Percentiles rank a stretch among this genome's conserved stretches.
Evolutionary conservation across 2,113 vertebrate genomes (phyloP).

Genomic region (Hiodon tergisus): DNA sequence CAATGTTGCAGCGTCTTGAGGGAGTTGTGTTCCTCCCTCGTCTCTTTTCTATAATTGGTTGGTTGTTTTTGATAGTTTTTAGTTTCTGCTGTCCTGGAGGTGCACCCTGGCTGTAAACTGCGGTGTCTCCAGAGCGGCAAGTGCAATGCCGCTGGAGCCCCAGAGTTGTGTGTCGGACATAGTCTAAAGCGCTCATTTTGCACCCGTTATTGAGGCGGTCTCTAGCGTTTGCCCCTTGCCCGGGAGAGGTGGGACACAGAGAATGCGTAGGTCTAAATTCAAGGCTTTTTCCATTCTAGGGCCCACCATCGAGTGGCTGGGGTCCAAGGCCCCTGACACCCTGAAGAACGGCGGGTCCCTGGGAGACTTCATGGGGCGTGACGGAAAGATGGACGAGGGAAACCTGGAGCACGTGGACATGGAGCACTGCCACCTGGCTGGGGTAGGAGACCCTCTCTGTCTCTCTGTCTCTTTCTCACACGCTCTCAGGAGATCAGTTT

Average conservation of each 20-base stretch:
- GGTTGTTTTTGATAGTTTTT: too few species aligned
- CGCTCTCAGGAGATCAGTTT: too few species aligned
- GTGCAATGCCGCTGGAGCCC: too few species aligned
- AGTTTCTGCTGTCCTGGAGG: too few species aligned
- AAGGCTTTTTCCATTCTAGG: conserved; percentile 74
- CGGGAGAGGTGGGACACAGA: conserved; percentile 31
- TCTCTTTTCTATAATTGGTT: neutral
- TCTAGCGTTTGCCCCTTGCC: too few species aligned
- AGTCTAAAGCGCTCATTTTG: too few species aligned
- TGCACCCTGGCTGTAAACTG: too few species aligned
- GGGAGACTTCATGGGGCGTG: conserved; percentile 66
- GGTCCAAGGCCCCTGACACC: conserved; percentile 66
- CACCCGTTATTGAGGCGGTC: too few species aligned
- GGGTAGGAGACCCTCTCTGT: conserved; percentile 67
- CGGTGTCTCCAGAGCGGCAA: too few species aligned
- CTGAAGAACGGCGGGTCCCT: conserved; percentile 82
- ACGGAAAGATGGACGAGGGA: conserved; percentile 62
- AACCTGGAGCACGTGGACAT: conserved; percentile 65
- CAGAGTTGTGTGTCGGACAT: too few species aligned
- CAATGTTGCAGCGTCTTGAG: conserved; percentile 16
- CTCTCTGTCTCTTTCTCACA: too few species aligned
- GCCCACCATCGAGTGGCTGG: conserved; percentile 88
- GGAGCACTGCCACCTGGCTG: conserved; percentile 70
- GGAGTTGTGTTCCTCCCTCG: too few species aligned
- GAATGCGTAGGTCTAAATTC: conserved; percentile 74